Base-by-base conservation (phyloP, 23 tunicate species). In the Styela clava region DNA sequence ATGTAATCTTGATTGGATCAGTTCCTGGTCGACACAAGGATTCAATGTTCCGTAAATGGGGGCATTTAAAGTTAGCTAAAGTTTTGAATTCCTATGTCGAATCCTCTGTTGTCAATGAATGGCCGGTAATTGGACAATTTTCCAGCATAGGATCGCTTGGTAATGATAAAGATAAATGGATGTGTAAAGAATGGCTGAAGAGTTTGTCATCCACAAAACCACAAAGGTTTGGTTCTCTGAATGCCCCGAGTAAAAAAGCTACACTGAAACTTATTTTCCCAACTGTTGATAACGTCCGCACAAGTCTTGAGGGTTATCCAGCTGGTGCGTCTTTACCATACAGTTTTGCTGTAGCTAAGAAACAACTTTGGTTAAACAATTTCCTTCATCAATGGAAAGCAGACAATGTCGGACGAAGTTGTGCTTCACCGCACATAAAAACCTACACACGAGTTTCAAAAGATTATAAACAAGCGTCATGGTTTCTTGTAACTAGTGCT, bases 101-200 rank as follows among this genome's bases (percentile, higher is more conserved):
- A 19, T 33, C 63, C 0, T 35, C 89, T 5, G 12, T 20, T 52
- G 93, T 83, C 37, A 31, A 81, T 2, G 73, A 67, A 20, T 93
- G 98, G 98, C 93, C 98, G 31, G 89, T 93, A 56, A 71, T 93
- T 76, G 98, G 89, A 27, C 98, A 93, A 84, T 93, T 93, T 84
- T 93, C 98, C 30, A 93, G 98, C 62, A 87, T 93, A 71, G 98
- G 98, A 7, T 93, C 98, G 1, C 56, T 93, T 23, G 98, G 98
- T 2, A 24, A 63, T 23, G 62, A 74, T 71, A 79, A 81, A 69
- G 80, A 93, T 37, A 85, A 87, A 52, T 93, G 98, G 98, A 51
- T 93, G 62, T 93, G 98, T 69, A 62, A 78, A 32, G 98, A 93
- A 74, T 85, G 87, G 92, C 61, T 93, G 76, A 81, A 87, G 18